These are phyloP conservation scores for Dolichoris vasculosae DNA, from an alignment of 1,140 invertebrate genomes.

Conservation along the genomic window DNA sequence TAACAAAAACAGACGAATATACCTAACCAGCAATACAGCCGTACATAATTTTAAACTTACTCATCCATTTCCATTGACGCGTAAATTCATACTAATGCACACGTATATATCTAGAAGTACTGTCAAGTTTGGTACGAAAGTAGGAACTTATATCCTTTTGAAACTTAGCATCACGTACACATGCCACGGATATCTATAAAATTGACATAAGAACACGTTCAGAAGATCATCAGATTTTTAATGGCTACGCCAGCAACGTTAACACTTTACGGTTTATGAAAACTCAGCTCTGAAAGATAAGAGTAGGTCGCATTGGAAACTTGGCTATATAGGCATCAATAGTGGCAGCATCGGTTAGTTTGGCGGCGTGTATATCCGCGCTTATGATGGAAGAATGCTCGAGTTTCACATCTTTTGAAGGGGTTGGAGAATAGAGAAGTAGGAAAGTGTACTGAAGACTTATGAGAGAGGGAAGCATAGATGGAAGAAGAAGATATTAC, in stretches of 20 bases:
- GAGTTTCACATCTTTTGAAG: slow-evolving; percentile 31
- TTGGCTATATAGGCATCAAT: not conserved
- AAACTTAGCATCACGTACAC: slow-evolving; percentile 45
- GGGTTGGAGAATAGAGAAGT: not conserved
- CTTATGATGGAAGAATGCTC: slow-evolving; percentile 37
- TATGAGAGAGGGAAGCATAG: not conserved
- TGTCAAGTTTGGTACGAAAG: not conserved
- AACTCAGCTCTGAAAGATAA: slow-evolving; percentile 25
- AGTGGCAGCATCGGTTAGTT: slow-evolving; percentile 19
- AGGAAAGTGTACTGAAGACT: not conserved
- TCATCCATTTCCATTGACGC: too few species aligned
- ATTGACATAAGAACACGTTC: slow-evolving; percentile 47
- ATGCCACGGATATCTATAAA: slow-evolving; percentile 47
- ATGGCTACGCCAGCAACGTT: slow-evolving; percentile 44
- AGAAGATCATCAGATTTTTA: slow-evolving; percentile 51
- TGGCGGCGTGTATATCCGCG: not conserved
- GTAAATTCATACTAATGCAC: not conserved
- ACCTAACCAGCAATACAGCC: too few species aligned
- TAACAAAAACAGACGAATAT: too few species aligned
- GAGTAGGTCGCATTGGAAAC: not conserved
- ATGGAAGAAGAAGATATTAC: slow-evolving; percentile 9
- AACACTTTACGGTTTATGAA: slow-evolving; percentile 51
- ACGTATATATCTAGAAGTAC: not conserved
- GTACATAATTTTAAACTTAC: too few species aligned
- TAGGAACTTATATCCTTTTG: slow-evolving; percentile 1